A percentile compares a stretch with the other conserved stretches of the same genome.
phyloP scores from a whole-genome alignment of 2,113 vertebrate species.

The Oceanites oceanicus region DNA sequence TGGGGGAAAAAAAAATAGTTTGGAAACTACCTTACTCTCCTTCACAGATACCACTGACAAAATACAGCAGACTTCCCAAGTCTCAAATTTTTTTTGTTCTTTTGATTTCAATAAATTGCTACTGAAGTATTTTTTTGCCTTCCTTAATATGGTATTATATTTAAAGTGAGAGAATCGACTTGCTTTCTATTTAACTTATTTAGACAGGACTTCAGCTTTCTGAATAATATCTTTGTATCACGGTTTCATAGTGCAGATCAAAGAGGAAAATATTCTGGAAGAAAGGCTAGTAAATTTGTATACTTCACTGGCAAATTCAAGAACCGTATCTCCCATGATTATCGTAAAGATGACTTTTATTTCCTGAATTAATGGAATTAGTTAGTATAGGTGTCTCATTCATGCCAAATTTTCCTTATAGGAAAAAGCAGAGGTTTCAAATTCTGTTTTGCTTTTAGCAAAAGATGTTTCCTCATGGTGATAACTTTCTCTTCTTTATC shows the following conservation, averaged over 20 bases:
- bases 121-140: background rate
- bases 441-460: background rate
- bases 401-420: background rate
- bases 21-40: background rate
- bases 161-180: background rate
- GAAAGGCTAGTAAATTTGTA: background rate
- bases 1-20: background rate
- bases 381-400: background rate
- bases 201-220: background rate
- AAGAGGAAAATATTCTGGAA: background rate
- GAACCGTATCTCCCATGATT: background rate
- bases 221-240: background rate
- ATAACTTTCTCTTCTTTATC: background rate
- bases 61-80: background rate
- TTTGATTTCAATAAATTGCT: background rate
- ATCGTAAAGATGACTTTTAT: background rate
- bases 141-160: background rate
- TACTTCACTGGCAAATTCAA: background rate
- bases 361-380: background rate
- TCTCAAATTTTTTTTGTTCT: background rate
- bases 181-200: background rate
- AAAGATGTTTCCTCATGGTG: background rate
- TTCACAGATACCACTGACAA: background rate
- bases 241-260: background rate
- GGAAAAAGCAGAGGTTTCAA: background rate